Evolutionary conservation across 2,888 invertebrate species (phyloP).

Genomic region (Morpho helenor): DNA sequence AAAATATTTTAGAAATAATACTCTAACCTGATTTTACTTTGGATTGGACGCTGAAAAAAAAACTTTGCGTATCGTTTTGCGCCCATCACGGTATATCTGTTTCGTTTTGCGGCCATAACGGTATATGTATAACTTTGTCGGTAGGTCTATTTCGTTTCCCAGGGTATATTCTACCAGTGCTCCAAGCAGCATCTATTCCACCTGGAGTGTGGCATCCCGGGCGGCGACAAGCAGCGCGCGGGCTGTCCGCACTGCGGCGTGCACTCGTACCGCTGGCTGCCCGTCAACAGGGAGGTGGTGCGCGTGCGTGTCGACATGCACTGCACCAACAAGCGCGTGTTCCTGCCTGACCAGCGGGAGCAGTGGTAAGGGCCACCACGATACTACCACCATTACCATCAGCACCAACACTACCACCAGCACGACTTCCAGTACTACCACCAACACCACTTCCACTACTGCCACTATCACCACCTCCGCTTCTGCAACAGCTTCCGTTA

Average conservation of each 20-base stretch:
- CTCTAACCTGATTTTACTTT: background rate
- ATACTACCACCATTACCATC: background rate
- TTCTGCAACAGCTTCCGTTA: no score
- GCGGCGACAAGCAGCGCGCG: slow-evolving; percentile 37
- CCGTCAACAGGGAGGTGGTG: slow-evolving; percentile 46
- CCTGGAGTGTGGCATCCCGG: slow-evolving; percentile 84
- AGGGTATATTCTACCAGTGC: slow-evolving; percentile 93
- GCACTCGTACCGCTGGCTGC: slow-evolving; percentile 51
- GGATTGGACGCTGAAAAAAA: no score
- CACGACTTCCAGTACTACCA: no score
- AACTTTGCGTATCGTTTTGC: no score
- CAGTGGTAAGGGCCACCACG: slow-evolving; percentile 46
- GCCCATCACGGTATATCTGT: no score
- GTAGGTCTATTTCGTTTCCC: slow-evolving; percentile 13
- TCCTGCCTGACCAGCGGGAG: slow-evolving; percentile 63
- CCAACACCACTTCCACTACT: no score
- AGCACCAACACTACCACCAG: no score
- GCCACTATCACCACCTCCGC: no score
- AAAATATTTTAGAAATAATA: no score
- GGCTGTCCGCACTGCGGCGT: slow-evolving; percentile 75
- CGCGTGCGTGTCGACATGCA: slow-evolving; percentile 48
- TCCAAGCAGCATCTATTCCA: slow-evolving; percentile 90
- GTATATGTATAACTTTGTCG: no score
- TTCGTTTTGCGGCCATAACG: no score
- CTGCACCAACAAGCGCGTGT: slow-evolving; percentile 56